A percentile compares a stretch with the other conserved stretches of the same genome.
Evolutionary conservation across 2,888 invertebrate species (phyloP).

Genomic region (Rhimphoctona megacephalus): DNA sequence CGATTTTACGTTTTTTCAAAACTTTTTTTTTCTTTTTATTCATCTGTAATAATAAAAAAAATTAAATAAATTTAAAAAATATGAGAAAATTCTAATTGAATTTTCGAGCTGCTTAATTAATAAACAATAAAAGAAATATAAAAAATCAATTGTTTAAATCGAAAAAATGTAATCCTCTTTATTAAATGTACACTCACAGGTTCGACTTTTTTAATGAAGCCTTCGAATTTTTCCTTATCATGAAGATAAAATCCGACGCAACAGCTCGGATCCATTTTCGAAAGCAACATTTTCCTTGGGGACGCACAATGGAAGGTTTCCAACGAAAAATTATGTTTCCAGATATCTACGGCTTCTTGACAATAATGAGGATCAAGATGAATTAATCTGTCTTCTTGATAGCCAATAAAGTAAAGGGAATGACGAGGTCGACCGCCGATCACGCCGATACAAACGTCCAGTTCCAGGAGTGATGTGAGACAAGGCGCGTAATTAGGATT

Average conservation of each 20-base stretch:
- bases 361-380: constrained; percentile 98
- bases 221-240: constrained; percentile 91
- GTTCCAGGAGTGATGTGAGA: constrained; percentile 91
- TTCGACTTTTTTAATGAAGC: constrained; percentile 90
- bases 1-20: too few species aligned
- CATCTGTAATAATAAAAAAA: too few species aligned
- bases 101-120: too few species aligned
- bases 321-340: constrained; percentile 91
- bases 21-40: too few species aligned
- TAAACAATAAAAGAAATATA: too few species aligned
- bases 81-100: too few species aligned
- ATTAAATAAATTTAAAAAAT: too few species aligned
- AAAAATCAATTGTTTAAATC: background rate
- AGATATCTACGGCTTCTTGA: constrained; percentile 95
- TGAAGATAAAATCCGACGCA: constrained; percentile 95
- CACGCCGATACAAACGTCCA: constrained; percentile 94
- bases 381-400: constrained; percentile 96
- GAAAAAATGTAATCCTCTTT: background rate
- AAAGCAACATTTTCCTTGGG: constrained; percentile 93
- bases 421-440: constrained; percentile 97
- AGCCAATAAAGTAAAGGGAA: constrained; percentile 97
- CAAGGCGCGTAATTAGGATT: constrained; percentile 94
- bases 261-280: constrained; percentile 96
- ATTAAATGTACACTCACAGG: constrained; percentile 85
- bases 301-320: constrained; percentile 94